Evolutionary conservation across 2,888 invertebrate genomes (phyloP).

Genomic region (Oligia fasciuncula): DNA sequence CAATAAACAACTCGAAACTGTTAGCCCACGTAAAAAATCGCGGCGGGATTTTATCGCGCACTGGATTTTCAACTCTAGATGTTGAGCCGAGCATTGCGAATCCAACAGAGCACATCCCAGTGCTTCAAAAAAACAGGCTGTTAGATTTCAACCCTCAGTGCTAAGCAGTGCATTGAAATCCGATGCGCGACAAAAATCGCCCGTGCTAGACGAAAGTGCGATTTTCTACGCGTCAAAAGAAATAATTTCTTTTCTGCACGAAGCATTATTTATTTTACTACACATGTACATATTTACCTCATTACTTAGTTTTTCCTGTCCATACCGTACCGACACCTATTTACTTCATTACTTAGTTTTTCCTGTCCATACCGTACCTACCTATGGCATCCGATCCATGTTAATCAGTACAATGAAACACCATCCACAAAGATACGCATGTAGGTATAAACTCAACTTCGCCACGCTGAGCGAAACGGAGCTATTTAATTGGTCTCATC

Average conservation of each 20-base stretch:
- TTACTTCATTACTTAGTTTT: neutral
- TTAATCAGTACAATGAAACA: neutral
- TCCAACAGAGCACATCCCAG: neutral
- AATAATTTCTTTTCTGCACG: neutral
- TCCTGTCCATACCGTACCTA: neutral
- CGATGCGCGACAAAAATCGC: neutral
- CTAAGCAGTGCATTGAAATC: neutral
- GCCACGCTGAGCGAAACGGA: constrained; percentile 17
- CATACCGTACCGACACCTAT: too few species aligned
- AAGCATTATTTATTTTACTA: neutral
- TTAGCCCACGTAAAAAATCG: neutral
- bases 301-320: too few species aligned
- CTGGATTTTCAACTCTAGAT: neutral
- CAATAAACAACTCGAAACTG: neutral
- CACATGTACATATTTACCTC: too few species aligned
- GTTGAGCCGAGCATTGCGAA: neutral
- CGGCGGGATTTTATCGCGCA: neutral
- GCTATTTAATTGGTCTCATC: constrained; percentile 49
- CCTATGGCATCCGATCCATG: neutral
- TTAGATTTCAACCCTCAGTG: neutral
- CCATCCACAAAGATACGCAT: neutral
- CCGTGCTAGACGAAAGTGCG: neutral
- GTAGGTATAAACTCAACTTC: constrained; percentile 11
- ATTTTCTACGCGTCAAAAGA: neutral
- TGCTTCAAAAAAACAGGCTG: neutral